Evolutionary conservation across 2,888 invertebrate species (phyloP).

Genomic region (Lycophotia porphyrea): DNA sequence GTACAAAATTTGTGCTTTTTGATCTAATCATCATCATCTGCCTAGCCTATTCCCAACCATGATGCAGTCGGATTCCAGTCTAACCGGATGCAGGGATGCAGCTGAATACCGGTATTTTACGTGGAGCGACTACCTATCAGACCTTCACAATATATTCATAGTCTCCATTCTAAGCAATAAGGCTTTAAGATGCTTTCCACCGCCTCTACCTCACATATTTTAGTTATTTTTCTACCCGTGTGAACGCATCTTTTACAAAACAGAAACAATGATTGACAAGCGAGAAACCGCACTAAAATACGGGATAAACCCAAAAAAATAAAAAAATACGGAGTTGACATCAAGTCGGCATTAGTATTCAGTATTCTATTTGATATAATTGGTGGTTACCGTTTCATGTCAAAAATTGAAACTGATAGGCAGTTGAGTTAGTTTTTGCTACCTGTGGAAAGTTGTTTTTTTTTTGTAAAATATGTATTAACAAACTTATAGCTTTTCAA

Average conservation of each 20-base stretch:
- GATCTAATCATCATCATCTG: too few relatives aligned
- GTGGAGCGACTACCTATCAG: too few relatives aligned
- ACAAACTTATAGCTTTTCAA: neutral
- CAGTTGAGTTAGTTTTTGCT: conserved; percentile 29
- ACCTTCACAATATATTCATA: too few relatives aligned
- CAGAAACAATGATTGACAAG: conserved; percentile 61
- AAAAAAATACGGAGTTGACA: neutral
- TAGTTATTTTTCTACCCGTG: neutral
- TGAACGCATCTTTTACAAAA: neutral
- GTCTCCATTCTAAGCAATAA: neutral
- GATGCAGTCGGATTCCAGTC: too few relatives aligned
- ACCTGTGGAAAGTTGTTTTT: conserved; percentile 1
- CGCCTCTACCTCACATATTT: neutral
- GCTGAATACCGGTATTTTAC: too few relatives aligned
- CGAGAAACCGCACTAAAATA: conserved; percentile 48
- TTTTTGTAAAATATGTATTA: neutral
- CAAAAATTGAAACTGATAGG: conserved; percentile 49
- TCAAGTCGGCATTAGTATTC: neutral
- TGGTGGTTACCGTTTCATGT: conserved; percentile 53
- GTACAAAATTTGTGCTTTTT: too few relatives aligned
- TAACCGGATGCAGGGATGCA: too few relatives aligned
- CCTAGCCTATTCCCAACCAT: too few relatives aligned
- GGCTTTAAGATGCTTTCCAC: neutral
- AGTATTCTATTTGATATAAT: conserved; percentile 21
- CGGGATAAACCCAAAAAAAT: conserved; percentile 7